A percentile compares a stretch with the other conserved stretches of the same genome.
Evolutionary conservation across 2,888 invertebrate genomes (phyloP).

Genomic region (Fissipunctia ypsillon): DNA sequence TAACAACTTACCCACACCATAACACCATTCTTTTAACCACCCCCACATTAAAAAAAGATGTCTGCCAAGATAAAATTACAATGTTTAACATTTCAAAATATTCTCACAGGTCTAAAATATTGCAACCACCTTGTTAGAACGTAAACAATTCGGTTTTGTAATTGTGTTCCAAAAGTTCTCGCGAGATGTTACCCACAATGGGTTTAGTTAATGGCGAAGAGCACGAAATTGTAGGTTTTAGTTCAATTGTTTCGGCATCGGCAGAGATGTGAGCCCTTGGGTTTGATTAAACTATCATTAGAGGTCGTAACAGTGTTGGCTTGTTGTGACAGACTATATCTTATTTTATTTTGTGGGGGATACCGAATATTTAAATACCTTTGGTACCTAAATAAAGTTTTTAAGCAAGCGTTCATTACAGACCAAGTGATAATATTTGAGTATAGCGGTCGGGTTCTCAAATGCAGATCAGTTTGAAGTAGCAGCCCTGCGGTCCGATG

Average conservation of each 20-base stretch:
- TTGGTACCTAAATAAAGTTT: background rate
- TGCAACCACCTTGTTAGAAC: constrained; percentile 37
- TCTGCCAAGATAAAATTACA: constrained; percentile 50
- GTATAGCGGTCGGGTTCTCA: background rate
- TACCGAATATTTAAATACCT: background rate
- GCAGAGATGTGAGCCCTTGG: constrained; percentile 26
- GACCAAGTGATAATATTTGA: background rate
- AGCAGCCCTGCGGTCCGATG: background rate
- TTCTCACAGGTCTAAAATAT: constrained; percentile 52
- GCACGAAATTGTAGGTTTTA: constrained; percentile 21
- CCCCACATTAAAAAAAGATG: constrained; percentile 33
- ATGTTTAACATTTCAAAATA: constrained; percentile 59
- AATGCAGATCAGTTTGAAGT: background rate
- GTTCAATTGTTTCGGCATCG: constrained; percentile 19
- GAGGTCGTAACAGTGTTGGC: background rate
- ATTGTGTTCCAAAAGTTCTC: constrained; percentile 40
- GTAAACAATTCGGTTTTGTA: constrained; percentile 55
- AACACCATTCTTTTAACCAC: constrained; percentile 2
- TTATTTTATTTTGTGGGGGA: background rate
- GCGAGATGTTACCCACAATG: constrained; percentile 35
- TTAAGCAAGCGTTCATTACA: background rate
- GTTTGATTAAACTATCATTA: background rate
- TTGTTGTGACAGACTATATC: background rate
- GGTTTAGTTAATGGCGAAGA: constrained; percentile 15
- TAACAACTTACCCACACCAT: background rate